phyloP scores from a whole-genome alignment of 1,140 invertebrate genomes.

The Drosophila subobscura region DNA sequence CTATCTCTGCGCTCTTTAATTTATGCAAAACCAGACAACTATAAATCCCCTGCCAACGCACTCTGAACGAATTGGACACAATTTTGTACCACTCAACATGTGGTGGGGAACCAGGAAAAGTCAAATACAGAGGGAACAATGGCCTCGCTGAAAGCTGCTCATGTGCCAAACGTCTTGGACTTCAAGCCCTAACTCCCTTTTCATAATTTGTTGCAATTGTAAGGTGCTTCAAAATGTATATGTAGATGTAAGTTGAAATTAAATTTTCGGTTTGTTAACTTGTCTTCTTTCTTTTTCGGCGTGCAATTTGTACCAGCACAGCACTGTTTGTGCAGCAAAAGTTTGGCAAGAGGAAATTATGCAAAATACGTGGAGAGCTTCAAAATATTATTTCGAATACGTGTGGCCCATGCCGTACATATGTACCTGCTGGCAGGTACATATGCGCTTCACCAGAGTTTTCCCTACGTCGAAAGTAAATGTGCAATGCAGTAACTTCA shows the following conservation, averaged over 20 bases:
- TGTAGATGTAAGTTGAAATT: conserved; percentile 73
- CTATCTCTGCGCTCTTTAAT: conserved; percentile 63
- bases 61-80: conserved; percentile 61
- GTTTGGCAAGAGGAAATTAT: conserved; percentile 77
- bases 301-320: conserved; percentile 10
- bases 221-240: conserved; percentile 49
- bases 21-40: conserved; percentile 58
- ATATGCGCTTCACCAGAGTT: conserved; percentile 59
- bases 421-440: conserved; percentile 24
- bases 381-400: conserved; percentile 77
- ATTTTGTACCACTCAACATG: conserved; percentile 76
- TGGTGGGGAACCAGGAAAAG: conserved; percentile 59
- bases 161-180: conserved; percentile 69
- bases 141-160: conserved; percentile 58
- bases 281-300: conserved; percentile 27
- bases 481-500: conserved; percentile 58
- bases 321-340: conserved; percentile 64
- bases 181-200: conserved; percentile 9
- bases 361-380: conserved; percentile 64
- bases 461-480: conserved; percentile 29
- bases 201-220: conserved; percentile 69
- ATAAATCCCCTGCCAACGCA: conserved; percentile 3
- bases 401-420: conserved; percentile 49
- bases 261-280: conserved; percentile 64
- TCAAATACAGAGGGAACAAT: conserved; percentile 63